Evolutionary conservation across 2,797 vertebrate genomes (phyloP), one percentile per base, ranked within the genome.

Genomic region (Esox lucius): DNA sequence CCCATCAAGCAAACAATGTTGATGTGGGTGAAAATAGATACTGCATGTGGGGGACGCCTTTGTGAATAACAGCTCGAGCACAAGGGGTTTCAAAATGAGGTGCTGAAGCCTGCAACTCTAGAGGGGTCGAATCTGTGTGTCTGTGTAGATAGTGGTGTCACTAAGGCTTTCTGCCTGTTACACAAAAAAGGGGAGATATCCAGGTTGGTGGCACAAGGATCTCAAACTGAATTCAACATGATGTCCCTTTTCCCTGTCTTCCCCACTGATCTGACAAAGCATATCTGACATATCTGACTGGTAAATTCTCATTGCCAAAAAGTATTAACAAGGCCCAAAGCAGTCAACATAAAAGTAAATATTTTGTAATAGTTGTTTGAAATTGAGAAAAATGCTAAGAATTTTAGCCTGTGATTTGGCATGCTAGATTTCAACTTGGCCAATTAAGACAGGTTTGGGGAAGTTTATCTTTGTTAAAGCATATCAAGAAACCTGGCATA

Each of bases 1-100:
- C 88, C 91, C 85, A 70, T 90, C 90, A 87, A 53, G 92, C 93
- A 94, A 94, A 94, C 93, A 93, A 94, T 94, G 93, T 93, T 94
- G 93, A 94, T 94, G 93, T 94, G 88, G 79, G 59, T 53, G 22
- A 70, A 46, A 42, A 68, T 6, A 80, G 81, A 80, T 83, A 77
- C 86, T 77, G 86, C 82, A 80, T 71, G 62, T 74, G 80, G 84
- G 87, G 79, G 82, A 84, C 84, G 85, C 79, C 86, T 64, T 81
- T 86, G 88, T 92, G 91, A 93, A 93, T 92, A 91, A 89, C 79
- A 86, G 90, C 93, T 91, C 82, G 82, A 87, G 69, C 53, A 26
- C 33, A 72, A 5, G 5, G 68, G 68, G 42, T n/a, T 70, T 51
- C 24, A 68, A 70, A 26, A 33, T 4, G 69, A 51, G 35, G 16